A percentile compares a stretch with the other conserved stretches of the same genome.
Evolutionary conservation across 2,888 invertebrate genomes (phyloP).

Genomic region (Lampropteryx suffumata): DNA sequence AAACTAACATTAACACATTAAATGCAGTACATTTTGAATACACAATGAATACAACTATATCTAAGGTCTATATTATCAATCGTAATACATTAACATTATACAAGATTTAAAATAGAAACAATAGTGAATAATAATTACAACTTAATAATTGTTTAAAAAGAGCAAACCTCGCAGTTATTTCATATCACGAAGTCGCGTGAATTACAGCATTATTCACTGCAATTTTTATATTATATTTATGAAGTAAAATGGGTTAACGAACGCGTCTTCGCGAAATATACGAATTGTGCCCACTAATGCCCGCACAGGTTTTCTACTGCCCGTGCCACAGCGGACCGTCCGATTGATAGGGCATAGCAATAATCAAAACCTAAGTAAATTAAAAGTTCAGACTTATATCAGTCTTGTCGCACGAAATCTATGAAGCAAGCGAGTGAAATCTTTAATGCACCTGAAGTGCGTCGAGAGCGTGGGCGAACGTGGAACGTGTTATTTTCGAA

Average conservation of each 20-base stretch:
- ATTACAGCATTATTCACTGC: too few relatives aligned
- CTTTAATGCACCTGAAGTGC: too few relatives aligned
- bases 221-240: too few relatives aligned
- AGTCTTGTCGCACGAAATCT: slow-evolving; percentile 58
- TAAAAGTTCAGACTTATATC: slow-evolving; percentile 63
- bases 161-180: too few relatives aligned
- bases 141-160: slow-evolving; percentile 54
- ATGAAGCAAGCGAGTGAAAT: slow-evolving; percentile 13
- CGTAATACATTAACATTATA: slow-evolving; percentile 61
- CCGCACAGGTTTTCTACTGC: background rate
- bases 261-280: too few relatives aligned
- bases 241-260: too few relatives aligned
- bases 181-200: too few relatives aligned
- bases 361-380: slow-evolving; percentile 29
- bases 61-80: slow-evolving; percentile 54
- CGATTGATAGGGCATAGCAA: slow-evolving; percentile 15
- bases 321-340: slow-evolving; percentile 5
- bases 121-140: slow-evolving; percentile 64
- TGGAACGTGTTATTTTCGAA: too few relatives aligned
- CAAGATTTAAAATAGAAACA: slow-evolving; percentile 51
- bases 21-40: slow-evolving; percentile 64
- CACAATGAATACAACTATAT: slow-evolving; percentile 51
- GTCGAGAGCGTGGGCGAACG: too few relatives aligned
- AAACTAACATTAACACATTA: slow-evolving; percentile 65
- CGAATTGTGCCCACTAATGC: background rate